Base-by-base conservation (phyloP, 92 coral and sea anemone species). In the Desmophyllum pertusum region DNA sequence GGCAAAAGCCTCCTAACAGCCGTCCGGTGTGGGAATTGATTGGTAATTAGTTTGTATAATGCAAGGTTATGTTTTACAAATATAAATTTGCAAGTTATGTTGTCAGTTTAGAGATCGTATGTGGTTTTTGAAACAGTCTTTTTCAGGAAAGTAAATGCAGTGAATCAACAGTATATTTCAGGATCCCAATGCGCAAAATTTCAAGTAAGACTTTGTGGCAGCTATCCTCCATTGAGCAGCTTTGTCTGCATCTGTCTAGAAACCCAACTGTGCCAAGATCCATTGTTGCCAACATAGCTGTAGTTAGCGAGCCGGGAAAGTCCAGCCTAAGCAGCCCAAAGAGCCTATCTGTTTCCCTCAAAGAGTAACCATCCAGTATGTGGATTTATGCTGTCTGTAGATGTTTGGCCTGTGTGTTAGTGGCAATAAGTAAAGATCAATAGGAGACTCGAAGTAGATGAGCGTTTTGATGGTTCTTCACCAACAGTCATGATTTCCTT, bases 121-220 rank as follows among this genome's bases (percentile, higher is more conserved):
- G 77, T 25, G 55, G 31, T 7, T 50, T 43, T 72, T 43, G n/a
- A 27, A 7, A 35, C 55, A 40, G n/a, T 72, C 37, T 43, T 72
- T 72, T 72, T 46, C 77, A 72, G 77, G 77, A 59, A 17, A 0
- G n/a, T 11, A 35, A 39, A 37, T 31, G 48, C 45, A 21, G 73
- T 37, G 43, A 68, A 68, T 23, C 48, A 21, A 23, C 9, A 39
- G 53, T 46, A 19, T 21, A n/a, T n/a, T n/a, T n/a, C n/a, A n/a
- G n/a, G n/a, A n/a, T n/a, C n/a, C n/a, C n/a, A n/a, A n/a, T 74
- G 63, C n/a, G 21, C 21, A 27, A 25, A 45, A 72, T 72, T 39
- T 27, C 39, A 42, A 71, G 76, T 71, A 23, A 72, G 38, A 42
- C 50, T 41, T 25, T 5, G 13, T 23, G 25, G 10, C 14, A 3